Evolutionary conservation across 2,888 invertebrate species (phyloP), one percentile per base, ranked within the genome.

Genomic region (Phymatocera aterrima): DNA sequence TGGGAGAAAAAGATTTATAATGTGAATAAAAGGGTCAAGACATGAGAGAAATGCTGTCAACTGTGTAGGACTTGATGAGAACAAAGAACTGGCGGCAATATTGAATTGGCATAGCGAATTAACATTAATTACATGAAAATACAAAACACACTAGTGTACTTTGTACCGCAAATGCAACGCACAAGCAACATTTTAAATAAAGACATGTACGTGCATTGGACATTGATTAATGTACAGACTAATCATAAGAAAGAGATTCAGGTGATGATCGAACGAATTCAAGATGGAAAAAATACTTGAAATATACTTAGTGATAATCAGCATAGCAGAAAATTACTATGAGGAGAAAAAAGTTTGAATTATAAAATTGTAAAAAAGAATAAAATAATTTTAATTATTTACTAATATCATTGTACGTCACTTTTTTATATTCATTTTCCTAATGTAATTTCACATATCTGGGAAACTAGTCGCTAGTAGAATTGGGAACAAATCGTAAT

Each of bases 101-200:
- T 72, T 72, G 18, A 31, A 51, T 51, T 72, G 51, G 51, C 51
- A 72, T 8, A 51, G 34, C 34, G 10, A 51, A 51, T 72, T 21
- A n/a, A n/a, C n/a, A 15, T 64, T 40, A 40, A 68, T 51, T 40
- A 46, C 46, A 21, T 2, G 48, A 72, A 72, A 51, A 72, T 48
- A 72, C 72, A 72, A 72, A 72, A 51, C 51, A 72, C 72, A 51
- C 72, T 18, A 18, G 28, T 75, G 75, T 75, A 75, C 28, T 54
- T 57, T 15, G 75, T 75, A 75, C 54, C 57, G 60, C 40, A 75
- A 54, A 75, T 54, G 37, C 54, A 57, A 75, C 54, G 54, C 75
- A 75, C 75, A 75, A 75, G 40, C 75, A 75, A 75, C 75, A 75
- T 75, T 75, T 12, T 40, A 65, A n/a, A n/a, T n/a, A 43, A 75